A percentile compares a stretch with the other conserved stretches of the same genome.
These are phyloP conservation scores for Cardiocondyla obscurior DNA, from an alignment of 1,140 invertebrate genomes.

Conservation along the genomic window DNA sequence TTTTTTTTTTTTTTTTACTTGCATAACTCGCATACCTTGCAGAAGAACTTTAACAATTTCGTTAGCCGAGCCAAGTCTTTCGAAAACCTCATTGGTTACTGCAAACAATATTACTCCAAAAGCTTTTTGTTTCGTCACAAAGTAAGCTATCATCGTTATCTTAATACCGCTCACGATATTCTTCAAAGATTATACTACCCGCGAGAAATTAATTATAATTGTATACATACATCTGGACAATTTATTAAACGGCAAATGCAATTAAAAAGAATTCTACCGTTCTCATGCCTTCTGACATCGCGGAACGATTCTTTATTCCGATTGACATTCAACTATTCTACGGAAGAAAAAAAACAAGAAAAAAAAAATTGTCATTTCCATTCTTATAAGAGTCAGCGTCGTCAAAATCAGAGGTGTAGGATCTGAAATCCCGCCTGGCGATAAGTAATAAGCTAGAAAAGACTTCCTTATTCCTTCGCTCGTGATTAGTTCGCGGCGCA, in stretches of 20 bases:
- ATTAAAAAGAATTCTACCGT: neutral
- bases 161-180: neutral
- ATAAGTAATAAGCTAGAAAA: neutral
- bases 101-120: neutral
- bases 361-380: conserved; percentile 27
- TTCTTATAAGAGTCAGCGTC: neutral
- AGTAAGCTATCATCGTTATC: neutral
- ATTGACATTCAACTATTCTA: conserved; percentile 33
- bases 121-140: neutral
- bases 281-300: neutral
- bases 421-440: neutral
- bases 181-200: neutral
- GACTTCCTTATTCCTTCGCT: neutral
- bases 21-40: neutral
- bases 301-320: neutral
- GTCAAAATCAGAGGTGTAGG: neutral
- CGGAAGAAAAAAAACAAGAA: too few relatives aligned
- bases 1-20: conserved; percentile 8
- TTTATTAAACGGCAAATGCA: neutral
- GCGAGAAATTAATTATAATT: neutral
- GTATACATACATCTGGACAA: neutral
- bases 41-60: neutral
- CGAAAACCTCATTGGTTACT: neutral
- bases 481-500: conserved; percentile 43
- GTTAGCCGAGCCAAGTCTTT: neutral